A percentile compares a stretch with the other conserved stretches of the same genome.
These are phyloP conservation scores for Artibeus lituratus DNA, from an alignment of 2,797 vertebrate genomes.

Conservation along the genomic window DNA sequence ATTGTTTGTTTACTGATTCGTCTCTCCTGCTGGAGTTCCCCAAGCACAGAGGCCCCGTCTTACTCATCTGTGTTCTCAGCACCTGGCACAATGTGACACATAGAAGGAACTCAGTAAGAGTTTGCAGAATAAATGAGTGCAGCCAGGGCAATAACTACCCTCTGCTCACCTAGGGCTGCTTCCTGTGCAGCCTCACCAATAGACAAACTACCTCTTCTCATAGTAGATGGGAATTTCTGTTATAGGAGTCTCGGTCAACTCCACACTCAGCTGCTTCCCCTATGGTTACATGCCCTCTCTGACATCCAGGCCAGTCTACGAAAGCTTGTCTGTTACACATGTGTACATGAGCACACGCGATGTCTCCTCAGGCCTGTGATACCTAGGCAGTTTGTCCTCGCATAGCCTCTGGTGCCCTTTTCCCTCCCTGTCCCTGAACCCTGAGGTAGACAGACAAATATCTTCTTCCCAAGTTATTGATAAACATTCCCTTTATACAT, in stretches of 20 bases:
- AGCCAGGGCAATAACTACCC: neutral
- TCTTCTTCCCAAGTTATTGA: neutral
- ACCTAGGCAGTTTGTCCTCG: neutral
- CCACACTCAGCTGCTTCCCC: constrained; percentile 11
- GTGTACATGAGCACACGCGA: neutral
- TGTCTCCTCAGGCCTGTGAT: neutral
- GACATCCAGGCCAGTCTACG: neutral
- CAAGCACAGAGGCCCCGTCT: neutral
- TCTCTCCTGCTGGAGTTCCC: neutral
- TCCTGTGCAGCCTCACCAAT: neutral
- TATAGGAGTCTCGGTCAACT: neutral
- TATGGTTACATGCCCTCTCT: neutral
- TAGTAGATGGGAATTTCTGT: neutral
- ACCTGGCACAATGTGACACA: neutral
- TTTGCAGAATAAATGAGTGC: neutral
- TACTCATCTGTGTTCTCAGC: neutral
- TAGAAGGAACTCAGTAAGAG: neutral
- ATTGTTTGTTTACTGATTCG: neutral
- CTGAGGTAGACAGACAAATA: neutral
- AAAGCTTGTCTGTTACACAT: neutral
- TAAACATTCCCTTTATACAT: constrained; percentile 10
- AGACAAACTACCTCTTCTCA: neutral
- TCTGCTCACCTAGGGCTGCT: neutral
- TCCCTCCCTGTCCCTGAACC: neutral
- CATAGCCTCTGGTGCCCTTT: neutral